Evolutionary conservation across 1,140 invertebrate genomes (phyloP).

Genomic region (Cotesia glomerata): DNA sequence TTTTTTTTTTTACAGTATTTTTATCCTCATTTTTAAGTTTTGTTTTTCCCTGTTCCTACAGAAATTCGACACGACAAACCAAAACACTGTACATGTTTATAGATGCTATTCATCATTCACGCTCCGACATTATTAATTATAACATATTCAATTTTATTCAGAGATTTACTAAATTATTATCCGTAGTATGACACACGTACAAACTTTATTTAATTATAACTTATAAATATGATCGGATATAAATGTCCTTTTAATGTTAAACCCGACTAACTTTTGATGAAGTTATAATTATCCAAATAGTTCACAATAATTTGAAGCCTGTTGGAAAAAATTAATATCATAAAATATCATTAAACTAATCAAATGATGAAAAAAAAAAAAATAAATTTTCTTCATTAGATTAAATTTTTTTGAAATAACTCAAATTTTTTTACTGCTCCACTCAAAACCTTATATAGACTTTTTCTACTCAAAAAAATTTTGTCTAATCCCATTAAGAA

Average conservation of each 20-base stretch:
- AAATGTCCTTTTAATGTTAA: slow-evolving; percentile 12
- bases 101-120: neutral
- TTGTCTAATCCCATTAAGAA: too few species aligned
- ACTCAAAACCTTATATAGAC: too few species aligned
- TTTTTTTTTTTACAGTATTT: neutral
- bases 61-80: neutral
- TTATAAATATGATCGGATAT: neutral
- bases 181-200: slow-evolving; percentile 1
- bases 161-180: neutral
- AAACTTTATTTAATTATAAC: slow-evolving; percentile 29
- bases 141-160: neutral
- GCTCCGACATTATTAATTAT: neutral
- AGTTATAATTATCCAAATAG: slow-evolving; percentile 31
- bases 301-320: neutral
- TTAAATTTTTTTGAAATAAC: too few species aligned
- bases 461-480: too few species aligned
- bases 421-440: too few species aligned
- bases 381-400: too few species aligned
- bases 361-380: too few species aligned
- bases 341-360: too few species aligned
- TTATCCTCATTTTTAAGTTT: slow-evolving; percentile 6
- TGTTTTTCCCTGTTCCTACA: neutral
- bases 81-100: too few species aligned
- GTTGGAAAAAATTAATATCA: too few species aligned
- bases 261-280: slow-evolving; percentile 18